phyloP scores from a whole-genome alignment of 2,113 vertebrate species.

The Chaenocephalus aceratus region DNA sequence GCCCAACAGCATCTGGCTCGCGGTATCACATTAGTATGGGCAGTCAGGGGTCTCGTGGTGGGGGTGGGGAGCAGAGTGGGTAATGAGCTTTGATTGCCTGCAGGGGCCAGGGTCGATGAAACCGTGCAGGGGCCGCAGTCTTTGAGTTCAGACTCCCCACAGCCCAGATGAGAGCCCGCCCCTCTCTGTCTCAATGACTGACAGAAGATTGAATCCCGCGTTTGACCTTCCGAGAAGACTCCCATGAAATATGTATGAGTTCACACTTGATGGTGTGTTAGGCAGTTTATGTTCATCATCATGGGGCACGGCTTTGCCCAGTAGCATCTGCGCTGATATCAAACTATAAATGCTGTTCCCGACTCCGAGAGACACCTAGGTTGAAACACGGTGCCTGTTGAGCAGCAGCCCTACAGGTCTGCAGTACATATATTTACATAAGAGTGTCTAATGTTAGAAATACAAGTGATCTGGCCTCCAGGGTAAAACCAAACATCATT shows the following conservation, averaged over 20 bases:
- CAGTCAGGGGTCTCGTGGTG: slow-evolving; percentile 52
- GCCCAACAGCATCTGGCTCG: slow-evolving; percentile 55
- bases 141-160: slow-evolving; percentile 25
- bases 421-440: slow-evolving; percentile 25
- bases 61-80: slow-evolving; percentile 54
- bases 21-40: slow-evolving; percentile 52
- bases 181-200: slow-evolving; percentile 32
- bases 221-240: slow-evolving; percentile 69
- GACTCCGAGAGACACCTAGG: slow-evolving; percentile 7
- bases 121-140: slow-evolving; percentile 40
- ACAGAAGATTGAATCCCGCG: slow-evolving; percentile 47
- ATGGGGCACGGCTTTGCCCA: slow-evolving; percentile 44
- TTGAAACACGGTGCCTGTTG: slow-evolving; percentile 14
- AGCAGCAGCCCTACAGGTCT: slow-evolving; percentile 30
- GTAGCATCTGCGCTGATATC: slow-evolving; percentile 51
- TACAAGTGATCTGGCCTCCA: slow-evolving; percentile 13
- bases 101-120: slow-evolving; percentile 48
- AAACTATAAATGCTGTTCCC: slow-evolving; percentile 35
- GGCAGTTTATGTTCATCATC: slow-evolving; percentile 47
- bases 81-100: slow-evolving; percentile 69
- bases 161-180: slow-evolving; percentile 24
- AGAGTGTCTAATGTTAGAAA: slow-evolving; percentile 15
- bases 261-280: slow-evolving; percentile 57
- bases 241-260: slow-evolving; percentile 68
- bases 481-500: slow-evolving; percentile 53